These are phyloP conservation scores for Drosophila albomicans DNA, from an alignment of 1,140 invertebrate species.

Conservation along the genomic window DNA sequence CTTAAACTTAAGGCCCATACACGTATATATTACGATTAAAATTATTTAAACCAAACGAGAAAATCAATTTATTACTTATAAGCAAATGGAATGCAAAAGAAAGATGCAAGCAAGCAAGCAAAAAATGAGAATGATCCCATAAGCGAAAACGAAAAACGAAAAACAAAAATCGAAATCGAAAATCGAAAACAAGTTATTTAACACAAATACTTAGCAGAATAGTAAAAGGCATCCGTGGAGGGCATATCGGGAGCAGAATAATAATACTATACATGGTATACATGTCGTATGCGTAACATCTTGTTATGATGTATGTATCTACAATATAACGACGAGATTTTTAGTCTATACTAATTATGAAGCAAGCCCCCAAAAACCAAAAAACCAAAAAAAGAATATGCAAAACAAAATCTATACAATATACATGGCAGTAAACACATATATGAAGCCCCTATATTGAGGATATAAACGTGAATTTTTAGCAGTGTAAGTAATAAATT, in stretches of 20 bases:
- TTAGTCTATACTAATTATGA: conserved; percentile 65
- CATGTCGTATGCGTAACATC: not conserved
- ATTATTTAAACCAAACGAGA: conserved; percentile 52
- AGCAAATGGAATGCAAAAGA: conserved; percentile 21
- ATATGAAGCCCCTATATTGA: conserved; percentile 77
- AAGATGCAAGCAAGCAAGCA: not conserved
- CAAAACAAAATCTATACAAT: conserved; percentile 62
- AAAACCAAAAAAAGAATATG: conserved; percentile 16
- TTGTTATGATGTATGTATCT: conserved; percentile 34
- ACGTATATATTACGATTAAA: conserved; percentile 60
- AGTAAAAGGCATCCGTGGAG: conserved; percentile 11
- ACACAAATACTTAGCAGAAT: conserved; percentile 43
- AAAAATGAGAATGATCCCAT: conserved; percentile 12
- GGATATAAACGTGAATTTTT: conserved; percentile 83
- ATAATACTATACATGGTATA: not conserved
- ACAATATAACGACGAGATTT: conserved; percentile 49
- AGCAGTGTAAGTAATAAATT: conserved; percentile 73
- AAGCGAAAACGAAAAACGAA: conserved; percentile 5
- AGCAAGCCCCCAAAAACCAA: not conserved
- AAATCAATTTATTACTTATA: conserved; percentile 67
- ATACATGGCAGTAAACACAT: conserved; percentile 68
- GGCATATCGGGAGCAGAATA: conserved; percentile 42
- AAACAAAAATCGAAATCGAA: not conserved
- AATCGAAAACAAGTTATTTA: conserved; percentile 24
- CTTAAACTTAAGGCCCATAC: conserved; percentile 64